phyloP scores from a whole-genome alignment of 2,797 vertebrate genomes.

The Siniperca obscura region DNA sequence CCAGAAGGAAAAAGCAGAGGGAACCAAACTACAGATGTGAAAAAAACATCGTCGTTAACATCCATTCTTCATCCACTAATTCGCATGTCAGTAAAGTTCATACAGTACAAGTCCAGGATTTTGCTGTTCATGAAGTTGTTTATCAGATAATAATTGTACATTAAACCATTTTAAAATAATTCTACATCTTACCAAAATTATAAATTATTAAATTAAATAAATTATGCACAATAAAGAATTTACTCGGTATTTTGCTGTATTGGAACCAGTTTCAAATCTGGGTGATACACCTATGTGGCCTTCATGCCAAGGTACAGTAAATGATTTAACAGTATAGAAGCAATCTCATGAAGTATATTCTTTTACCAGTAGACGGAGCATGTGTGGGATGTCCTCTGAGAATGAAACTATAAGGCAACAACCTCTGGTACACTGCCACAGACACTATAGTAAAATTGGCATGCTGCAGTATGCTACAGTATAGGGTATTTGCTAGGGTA shows the following conservation, averaged over 20 bases:
- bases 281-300: neutral
- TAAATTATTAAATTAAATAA: neutral
- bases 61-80: neutral
- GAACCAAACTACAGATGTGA: neutral
- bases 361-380: neutral
- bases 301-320: neutral
- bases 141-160: neutral
- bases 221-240: neutral
- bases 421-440: neutral
- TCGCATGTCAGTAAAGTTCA: neutral
- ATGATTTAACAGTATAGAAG: neutral
- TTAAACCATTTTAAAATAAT: neutral
- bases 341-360: neutral
- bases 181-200: neutral
- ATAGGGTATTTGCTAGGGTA: neutral
- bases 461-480: neutral
- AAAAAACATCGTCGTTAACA: neutral
- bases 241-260: neutral
- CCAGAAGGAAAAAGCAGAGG: neutral
- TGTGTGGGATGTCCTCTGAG: conserved; percentile 19
- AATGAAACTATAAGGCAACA: neutral
- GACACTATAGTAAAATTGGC: neutral
- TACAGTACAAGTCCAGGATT: neutral
- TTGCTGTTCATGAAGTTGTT: neutral
- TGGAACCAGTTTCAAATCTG: neutral